phyloP scores from a whole-genome alignment of 2,797 vertebrate genomes.

The Ciconia nigra region DNA sequence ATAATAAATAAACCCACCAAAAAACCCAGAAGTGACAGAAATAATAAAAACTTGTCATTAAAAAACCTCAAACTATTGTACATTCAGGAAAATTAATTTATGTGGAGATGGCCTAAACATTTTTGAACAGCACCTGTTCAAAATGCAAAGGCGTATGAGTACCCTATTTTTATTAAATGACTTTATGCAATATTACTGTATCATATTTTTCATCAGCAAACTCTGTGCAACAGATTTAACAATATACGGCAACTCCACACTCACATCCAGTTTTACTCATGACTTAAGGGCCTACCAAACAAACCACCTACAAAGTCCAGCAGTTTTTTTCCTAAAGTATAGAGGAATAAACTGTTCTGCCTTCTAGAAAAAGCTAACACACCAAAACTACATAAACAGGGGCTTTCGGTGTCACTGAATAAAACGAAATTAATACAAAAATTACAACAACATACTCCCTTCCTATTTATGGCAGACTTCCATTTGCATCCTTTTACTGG shows the following conservation, averaged over 20 bases:
- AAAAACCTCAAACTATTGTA: neutral
- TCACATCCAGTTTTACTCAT: neutral
- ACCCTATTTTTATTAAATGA: slow-evolving; percentile 12
- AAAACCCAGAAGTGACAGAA: neutral
- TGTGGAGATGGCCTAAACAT: neutral
- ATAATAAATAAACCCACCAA: neutral
- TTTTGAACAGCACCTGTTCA: neutral
- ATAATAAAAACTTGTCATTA: neutral
- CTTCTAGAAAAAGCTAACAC: neutral
- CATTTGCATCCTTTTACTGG: neutral
- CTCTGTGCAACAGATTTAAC: neutral
- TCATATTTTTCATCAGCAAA: neutral
- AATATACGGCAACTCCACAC: neutral
- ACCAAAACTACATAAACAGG: neutral
- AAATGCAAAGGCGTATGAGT: neutral
- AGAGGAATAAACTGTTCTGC: neutral
- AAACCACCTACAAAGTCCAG: neutral
- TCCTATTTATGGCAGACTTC: neutral
- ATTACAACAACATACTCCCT: neutral
- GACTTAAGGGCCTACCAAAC: neutral
- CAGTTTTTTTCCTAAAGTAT: neutral
- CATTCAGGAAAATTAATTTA: slow-evolving; percentile 15
- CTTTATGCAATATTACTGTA: neutral
- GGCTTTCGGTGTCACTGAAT: neutral
- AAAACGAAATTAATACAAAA: neutral